Evolutionary conservation across 2,797 vertebrate genomes (phyloP).

Genomic region (Xenops minutus): DNA sequence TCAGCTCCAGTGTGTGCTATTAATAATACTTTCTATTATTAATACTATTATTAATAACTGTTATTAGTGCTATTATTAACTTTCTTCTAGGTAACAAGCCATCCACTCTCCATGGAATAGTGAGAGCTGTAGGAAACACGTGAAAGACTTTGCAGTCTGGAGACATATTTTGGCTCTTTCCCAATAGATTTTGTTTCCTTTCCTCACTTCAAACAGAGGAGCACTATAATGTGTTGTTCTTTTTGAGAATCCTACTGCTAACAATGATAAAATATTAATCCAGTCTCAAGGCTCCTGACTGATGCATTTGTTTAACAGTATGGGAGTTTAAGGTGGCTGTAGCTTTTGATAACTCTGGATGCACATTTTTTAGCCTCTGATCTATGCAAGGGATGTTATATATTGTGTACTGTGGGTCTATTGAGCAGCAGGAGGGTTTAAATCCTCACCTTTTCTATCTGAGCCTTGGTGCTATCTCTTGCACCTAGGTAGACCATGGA

Average conservation of each 20-base stretch:
- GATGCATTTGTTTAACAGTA: neutral
- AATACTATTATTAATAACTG: no score
- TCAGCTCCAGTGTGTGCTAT: neutral
- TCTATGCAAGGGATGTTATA: neutral
- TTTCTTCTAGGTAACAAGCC: neutral
- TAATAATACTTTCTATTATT: no score
- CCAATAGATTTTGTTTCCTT: neutral
- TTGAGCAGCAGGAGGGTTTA: neutral
- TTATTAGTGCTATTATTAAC: no score
- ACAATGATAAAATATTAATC: neutral
- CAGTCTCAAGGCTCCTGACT: neutral
- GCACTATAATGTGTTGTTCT: neutral
- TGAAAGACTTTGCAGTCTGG: neutral
- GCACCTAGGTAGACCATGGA: constrained; percentile 70
- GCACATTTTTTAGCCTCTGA: neutral
- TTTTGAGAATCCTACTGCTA: neutral
- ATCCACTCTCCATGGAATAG: neutral
- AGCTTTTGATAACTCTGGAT: neutral
- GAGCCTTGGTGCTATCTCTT: constrained; percentile 64
- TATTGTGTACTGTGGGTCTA: neutral
- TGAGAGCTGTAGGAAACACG: neutral
- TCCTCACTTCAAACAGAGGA: neutral
- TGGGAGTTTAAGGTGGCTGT: neutral
- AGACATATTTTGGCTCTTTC: neutral
- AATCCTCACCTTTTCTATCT: constrained; percentile 72